Base-by-base conservation (phyloP, 2,797 vertebrate genomes). In the Tragelaphus oryx region DNA sequence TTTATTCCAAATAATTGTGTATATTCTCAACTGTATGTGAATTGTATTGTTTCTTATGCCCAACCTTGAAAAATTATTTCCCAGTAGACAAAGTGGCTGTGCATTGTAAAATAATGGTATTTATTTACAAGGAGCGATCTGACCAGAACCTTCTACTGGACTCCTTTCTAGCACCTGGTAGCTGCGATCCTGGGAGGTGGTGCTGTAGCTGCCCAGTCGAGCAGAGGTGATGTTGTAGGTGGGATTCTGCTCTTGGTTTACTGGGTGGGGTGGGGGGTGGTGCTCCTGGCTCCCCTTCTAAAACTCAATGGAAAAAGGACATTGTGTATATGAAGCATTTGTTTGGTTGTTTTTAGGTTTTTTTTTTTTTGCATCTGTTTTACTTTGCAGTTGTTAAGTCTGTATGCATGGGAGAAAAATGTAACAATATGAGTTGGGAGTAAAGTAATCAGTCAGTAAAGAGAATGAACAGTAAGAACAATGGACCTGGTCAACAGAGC, bases 261-360 rank as follows among this genome's bases (percentile, higher is more conserved):
- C 98, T 96, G 97, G 96, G 95, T 93, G 94, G 97, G 94, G 62
- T 20, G 8, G 17, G 0, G 76, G 95, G 95, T 33, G 95, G 41
- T 93, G 94, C 98, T 94, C 59, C 94, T 6, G 96, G 80, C 95
- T 98, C 97, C 98, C 97, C 95, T 78, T 95, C 97, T 97, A 96
- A 98, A 98, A 98, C 99, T 98, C 99, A 99, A 99, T 99, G 99
- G 99, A 99, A 99, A 99, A 98, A 98, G 98, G 99, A 99, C 99
- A 98, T 99, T 98, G 98, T 98, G 98, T 99, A 99, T 98, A 98
- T 98, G 98, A 98, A 98, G 98, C 97, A 97, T 97, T 95, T 91
- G 54, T 94, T 96, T 98, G 98, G 97, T 83, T 26, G 44, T 76
- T 83, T 84, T 41, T 41, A 41, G 41, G 5, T 13, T 18, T 98